Conservation (phyloP, 2,797 vertebrate species). For the Delichon dasypus region DNA sequence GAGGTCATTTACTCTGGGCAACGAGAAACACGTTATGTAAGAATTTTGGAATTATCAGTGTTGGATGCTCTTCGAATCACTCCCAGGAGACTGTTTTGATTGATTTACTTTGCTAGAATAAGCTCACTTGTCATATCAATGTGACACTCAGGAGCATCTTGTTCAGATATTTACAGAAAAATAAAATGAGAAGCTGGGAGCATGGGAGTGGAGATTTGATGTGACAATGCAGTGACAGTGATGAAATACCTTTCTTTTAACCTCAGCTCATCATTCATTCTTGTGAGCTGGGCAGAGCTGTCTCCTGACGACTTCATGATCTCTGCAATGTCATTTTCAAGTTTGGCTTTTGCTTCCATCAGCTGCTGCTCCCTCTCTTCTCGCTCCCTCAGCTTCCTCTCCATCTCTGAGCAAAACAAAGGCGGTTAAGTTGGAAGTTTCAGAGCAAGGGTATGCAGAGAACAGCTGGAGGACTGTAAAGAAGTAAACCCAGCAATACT, state of each 20-base stretch:
- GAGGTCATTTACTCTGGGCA: not conserved
- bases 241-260: constrained; percentile 86
- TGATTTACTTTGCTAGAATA: not conserved
- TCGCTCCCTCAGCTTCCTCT: constrained; percentile 84
- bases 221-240: not conserved
- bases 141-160: not conserved
- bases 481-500: not conserved
- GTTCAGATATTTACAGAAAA: not conserved
- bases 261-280: constrained; percentile 90
- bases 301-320: constrained; percentile 94
- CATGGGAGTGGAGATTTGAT: not conserved
- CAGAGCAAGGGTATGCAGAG: not conserved
- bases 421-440: not conserved
- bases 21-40: not conserved
- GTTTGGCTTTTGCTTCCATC: constrained; percentile 85
- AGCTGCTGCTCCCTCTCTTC: constrained; percentile 87
- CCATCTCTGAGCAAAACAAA: constrained; percentile 78
- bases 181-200: not conserved
- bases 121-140: constrained; percentile 5
- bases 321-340: constrained; percentile 90
- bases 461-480: not conserved
- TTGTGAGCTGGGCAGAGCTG: constrained; percentile 89
- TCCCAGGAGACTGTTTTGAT: not conserved
- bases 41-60: not conserved
- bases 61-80: not conserved